A percentile compares a stretch with the other conserved stretches of the same genome.
These are phyloP conservation scores for Engystomops pustulosus DNA, from an alignment of 2,113 vertebrate genomes.

Conservation along the genomic window DNA sequence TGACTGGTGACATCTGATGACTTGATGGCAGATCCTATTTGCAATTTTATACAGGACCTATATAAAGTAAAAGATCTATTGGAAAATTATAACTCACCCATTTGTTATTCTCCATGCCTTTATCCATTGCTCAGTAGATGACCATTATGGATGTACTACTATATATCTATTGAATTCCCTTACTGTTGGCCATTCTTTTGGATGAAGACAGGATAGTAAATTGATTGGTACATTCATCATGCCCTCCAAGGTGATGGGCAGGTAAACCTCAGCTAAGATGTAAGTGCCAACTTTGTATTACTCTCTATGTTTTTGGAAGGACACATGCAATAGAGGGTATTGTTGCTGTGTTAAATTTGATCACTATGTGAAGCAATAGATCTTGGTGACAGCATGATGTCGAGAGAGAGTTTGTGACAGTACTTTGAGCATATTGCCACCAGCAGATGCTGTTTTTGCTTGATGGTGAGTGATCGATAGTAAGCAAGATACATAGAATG, in stretches of 20 bases:
- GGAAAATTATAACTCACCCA: neutral
- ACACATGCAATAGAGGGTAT: neutral
- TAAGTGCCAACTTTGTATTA: constrained; percentile 11
- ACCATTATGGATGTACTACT: no score
- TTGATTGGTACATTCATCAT: constrained; percentile 36
- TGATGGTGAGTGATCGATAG: neutral
- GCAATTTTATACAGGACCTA: no score
- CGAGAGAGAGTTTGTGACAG: neutral
- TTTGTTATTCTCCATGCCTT: no score
- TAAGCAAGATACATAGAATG: constrained; percentile 42
- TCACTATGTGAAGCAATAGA: neutral
- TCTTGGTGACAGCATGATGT: constrained; percentile 7
- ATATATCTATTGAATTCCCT: neutral
- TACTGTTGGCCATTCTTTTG: constrained; percentile 14
- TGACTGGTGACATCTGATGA: no score
- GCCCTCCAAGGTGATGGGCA: constrained; percentile 1
- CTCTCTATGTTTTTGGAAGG: neutral
- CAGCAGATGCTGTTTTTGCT: constrained; percentile 28
- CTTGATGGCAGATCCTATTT: no score
- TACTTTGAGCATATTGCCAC: neutral
- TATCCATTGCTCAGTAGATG: no score
- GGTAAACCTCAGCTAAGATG: constrained; percentile 11
- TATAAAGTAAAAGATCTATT: no score
- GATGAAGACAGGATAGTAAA: constrained; percentile 39
- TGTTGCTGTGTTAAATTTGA: accelerated